These are phyloP conservation scores for Petrocephalus schoutedeni DNA, from an alignment of 2,797 vertebrate species.

Conservation along the genomic window DNA sequence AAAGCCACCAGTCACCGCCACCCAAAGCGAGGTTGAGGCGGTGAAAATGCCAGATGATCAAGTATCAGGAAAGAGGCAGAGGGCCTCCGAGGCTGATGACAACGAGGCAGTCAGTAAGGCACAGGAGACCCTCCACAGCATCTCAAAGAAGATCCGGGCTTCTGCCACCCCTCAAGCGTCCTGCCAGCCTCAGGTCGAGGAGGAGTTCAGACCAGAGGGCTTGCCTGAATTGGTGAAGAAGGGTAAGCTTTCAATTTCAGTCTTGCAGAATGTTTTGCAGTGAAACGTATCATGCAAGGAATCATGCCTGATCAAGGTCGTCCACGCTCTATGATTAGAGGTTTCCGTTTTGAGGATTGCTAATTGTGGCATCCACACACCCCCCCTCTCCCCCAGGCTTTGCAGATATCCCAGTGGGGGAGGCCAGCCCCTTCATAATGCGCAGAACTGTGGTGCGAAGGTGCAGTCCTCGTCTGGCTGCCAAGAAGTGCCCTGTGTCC, in stretches of 20 bases:
- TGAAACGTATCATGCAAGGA: background rate
- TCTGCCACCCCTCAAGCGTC: conserved; percentile 21
- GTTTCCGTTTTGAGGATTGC: background rate
- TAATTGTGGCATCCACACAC: too few relatives aligned
- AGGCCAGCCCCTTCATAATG: conserved; percentile 70
- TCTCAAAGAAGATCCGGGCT: conserved; percentile 62
- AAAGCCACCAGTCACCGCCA: conserved; percentile 41
- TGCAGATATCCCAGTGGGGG: conserved; percentile 71
- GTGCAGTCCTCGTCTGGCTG: conserved; percentile 58
- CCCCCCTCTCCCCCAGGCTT: conserved; percentile 52
- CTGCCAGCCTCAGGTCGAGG: conserved; percentile 27
- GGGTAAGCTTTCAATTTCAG: conserved; percentile 55
- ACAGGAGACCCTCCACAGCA: conserved; percentile 58
- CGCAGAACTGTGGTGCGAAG: conserved; percentile 64
- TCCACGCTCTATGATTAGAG: background rate
- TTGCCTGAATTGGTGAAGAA: conserved; percentile 76
- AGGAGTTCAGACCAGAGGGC: conserved; percentile 64
- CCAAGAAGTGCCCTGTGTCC: conserved; percentile 33
- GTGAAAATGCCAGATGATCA: conserved; percentile 42
- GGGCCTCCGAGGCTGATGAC: conserved; percentile 41
- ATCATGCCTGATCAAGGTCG: background rate
- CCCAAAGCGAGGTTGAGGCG: conserved; percentile 24
- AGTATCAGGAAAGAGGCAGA: conserved; percentile 60
- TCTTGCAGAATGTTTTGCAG: background rate
- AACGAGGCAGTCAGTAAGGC: conserved; percentile 38